Base-by-base conservation (phyloP, 2,888 invertebrate species). In the Chymomyza caudatula region DNA sequence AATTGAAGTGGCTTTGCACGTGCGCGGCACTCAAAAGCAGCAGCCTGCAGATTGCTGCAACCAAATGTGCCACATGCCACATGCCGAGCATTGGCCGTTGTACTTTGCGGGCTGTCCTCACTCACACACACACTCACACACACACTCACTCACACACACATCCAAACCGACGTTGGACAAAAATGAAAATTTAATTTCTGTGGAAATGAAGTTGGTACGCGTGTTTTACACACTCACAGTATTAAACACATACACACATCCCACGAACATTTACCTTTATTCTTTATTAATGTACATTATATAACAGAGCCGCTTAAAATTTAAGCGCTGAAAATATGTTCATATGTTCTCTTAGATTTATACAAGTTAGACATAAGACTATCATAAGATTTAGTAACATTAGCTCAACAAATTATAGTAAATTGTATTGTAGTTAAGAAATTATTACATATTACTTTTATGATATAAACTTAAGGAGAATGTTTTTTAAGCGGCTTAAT, bases 1-100 rank as follows among this genome's bases (percentile, higher is more conserved):
- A 74, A 76, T 74, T 71, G 64, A 74, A 77, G 77, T 76, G 69
- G 63, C 53, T 63, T 62, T 65, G 73, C 76, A 78, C 78, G 79
- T 76, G 77, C 76, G 37, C 61, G 61, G 55, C 67, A 55, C 44
- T 52, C 57, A 37, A 47, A 19, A 47, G 15, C 29, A 2, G 29
- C 29, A 37, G 11, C 1, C 29, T 37, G 29, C 29, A 37, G 29
- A 37, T 37, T 37, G 29, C 6, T 47, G 47, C 17, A 47, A 47
- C 47, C 47, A 19, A 47, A 47, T 55, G 23, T 55, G 23, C 29
- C 25, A 37, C 55, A 29, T 55, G 55, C 29, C 47, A 17, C 17
- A 3, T n/a, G 29, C 17, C 29, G n/a, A 55, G 17, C 15, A 55
- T 37, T 52, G n/a, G 8, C 23, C 22, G 5, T 13, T 20, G 22